Evolutionary conservation across 1,140 invertebrate genomes (phyloP), one percentile per base, ranked within the genome.

Genomic region (Aplysia californica): DNA sequence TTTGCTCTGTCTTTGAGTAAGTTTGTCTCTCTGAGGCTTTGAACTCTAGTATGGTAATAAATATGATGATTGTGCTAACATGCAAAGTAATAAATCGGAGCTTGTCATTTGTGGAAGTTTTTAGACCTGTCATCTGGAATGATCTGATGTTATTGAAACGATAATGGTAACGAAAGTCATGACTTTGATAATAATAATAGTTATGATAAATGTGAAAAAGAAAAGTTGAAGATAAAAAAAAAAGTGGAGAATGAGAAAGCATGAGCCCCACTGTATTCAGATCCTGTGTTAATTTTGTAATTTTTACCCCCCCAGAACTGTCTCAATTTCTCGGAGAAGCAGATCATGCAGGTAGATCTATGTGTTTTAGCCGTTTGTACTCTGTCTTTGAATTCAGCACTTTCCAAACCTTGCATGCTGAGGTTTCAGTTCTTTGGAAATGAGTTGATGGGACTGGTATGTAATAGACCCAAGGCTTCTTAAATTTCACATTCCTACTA

Each of bases 341-440:
- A 72, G 23, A 73, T 73, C 31, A 73, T 73, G 70, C 70, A 73
- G 70, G 66, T 69, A 58, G n/a, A n/a, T 59, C 35, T 41, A 23
- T 6, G 3, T 35, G 31, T 31, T 50, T 50, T 50, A 50, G n/a
- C 10, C n/a, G n/a, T 50, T 50, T 50, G 10, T 50, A 15, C n/a
- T 50, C n/a, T 50, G n/a, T 15, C 44, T 50, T 50, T 50, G 10
- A 10, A 50, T 50, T n/a, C n/a, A n/a, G n/a, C n/a, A n/a, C n/a
- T n/a, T n/a, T n/a, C n/a, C n/a, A n/a, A n/a, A n/a, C n/a, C n/a
- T n/a, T n/a, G n/a, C n/a, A n/a, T n/a, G n/a, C n/a, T n/a, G n/a
- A n/a, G n/a, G n/a, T n/a, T n/a, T n/a, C n/a, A n/a, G n/a, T n/a
- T n/a, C n/a, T n/a, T n/a, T n/a, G n/a, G n/a, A n/a, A n/a, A n/a